Base-by-base conservation (phyloP, 2,888 invertebrate genomes). In the Agriopis leucophaearia region DNA sequence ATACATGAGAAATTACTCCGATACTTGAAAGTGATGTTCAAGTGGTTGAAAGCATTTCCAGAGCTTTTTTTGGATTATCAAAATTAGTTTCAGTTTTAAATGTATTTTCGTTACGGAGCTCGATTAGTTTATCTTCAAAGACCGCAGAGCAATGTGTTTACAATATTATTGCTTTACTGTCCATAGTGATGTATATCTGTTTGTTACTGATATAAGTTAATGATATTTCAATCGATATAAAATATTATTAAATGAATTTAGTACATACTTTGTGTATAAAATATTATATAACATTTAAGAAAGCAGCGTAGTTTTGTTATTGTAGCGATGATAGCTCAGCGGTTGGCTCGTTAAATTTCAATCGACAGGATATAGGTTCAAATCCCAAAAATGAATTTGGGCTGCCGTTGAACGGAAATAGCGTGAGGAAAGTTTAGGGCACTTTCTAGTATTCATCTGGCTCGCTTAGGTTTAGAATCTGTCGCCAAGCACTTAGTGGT, bases 1-100 rank as follows among this genome's bases (percentile, higher is more conserved):
- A 89, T 87, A 88, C 85, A 86, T 88, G 89, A 90, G 85, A 90
- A 92, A 89, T 92, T 89, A 90, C 89, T 92, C 88, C 86, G 90
- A 66, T 57, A 66, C 62, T 67, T 59, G 63, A 63, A 62, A 54
- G 58, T 56, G 60, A 83, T 83, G 85, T 85, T 91, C 90, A 92
- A 92, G 92, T 91, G 91, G 90, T 84, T 89, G 88, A 86, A 88
- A 87, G 88, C 84, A 81, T 86, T 88, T 85, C 85, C 82, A 80
- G 78, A 84, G 85, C 84, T 88, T 88, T 82, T 81, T 82, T 78
- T 78, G 76, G 70, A 63, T 77, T 78, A 77, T 78, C 77, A 38
- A 42, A 59, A 64, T 63, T 66, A 61, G 61, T 66, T 78, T 75
- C 74, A 67, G 64, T 74, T 79, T 79, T 66, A 48, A 47, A 48